Percentiles rank a stretch among this genome's conserved stretches.
These are phyloP conservation scores for Charadrius vociferus DNA, from an alignment of 2,113 vertebrate species.

Conservation along the genomic window DNA sequence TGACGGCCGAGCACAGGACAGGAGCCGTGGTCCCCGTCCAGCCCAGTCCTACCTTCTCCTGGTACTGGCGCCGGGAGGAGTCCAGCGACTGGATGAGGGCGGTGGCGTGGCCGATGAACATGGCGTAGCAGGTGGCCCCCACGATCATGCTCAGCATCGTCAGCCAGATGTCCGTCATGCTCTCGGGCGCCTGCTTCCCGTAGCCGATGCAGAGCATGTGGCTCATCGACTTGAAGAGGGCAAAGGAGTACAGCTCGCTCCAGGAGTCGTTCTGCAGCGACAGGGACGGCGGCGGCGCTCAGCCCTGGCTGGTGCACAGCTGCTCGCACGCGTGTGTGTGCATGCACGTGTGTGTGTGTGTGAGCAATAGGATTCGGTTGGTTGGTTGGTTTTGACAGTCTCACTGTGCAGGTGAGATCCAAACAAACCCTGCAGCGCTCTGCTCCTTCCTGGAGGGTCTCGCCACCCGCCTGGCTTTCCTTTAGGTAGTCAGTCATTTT, in stretches of 20 bases:
- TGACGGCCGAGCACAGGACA: fast-evolving
- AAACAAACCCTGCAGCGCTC: not conserved
- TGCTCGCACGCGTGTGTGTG: fast-evolving
- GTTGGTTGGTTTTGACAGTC: no score
- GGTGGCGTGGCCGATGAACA: conserved; percentile 97
- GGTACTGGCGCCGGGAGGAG: conserved; percentile 93
- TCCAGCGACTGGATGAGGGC: conserved; percentile 97
- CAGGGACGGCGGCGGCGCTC: not conserved
- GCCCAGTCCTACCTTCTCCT: conserved; percentile 86
- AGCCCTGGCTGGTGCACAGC: not conserved
- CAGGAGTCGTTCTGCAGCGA: conserved; percentile 90
- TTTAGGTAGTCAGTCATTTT: not conserved
- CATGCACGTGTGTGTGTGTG: not conserved
- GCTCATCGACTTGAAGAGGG: conserved; percentile 99
- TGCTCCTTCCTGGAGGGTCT: not conserved
- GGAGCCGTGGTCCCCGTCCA: fast-evolving
- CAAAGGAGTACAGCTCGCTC: conserved; percentile 96
- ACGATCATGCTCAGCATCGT: conserved; percentile 99
- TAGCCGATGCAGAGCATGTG: conserved; percentile 99
- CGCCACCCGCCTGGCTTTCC: not conserved
- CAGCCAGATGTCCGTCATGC: conserved; percentile 98
- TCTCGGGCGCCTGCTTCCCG: conserved; percentile 92
- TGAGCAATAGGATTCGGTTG: not conserved
- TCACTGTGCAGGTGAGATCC: not conserved
- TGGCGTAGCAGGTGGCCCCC: conserved; percentile 96